Evolutionary conservation across 2,888 invertebrate genomes (phyloP), one percentile per base, ranked within the genome.

Genomic region (Diabrotica balteata): DNA sequence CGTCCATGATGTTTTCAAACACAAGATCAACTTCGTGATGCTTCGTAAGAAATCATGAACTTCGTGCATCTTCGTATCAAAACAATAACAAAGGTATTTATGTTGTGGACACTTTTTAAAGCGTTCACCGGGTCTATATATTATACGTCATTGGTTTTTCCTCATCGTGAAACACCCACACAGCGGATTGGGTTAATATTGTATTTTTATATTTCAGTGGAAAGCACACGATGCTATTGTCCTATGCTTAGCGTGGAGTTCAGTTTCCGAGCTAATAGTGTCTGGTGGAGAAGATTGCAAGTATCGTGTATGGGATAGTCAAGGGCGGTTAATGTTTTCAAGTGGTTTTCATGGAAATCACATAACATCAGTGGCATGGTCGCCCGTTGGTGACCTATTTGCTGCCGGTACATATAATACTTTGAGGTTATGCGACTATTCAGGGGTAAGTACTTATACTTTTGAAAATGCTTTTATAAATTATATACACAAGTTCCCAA

Each of bases 211-310:
- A 32, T 2, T 32, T 32, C 82, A 96, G 93, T 98, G 98, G 97
- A 93, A 93, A 81, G 99, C 96, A 6, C 99, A 99, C 79, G 98
- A 98, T 76, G 96, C 95, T 1, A 85, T 98, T 2, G 92, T 99
- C 67, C 86, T 98, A 67, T 93, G 95, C 74, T 88, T 96, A 0
- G 93, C 96, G 75, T 99, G 99, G 99, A 98, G 98, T 83, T 91
- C 94, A 0, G 93, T 93, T 73, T 95, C 96, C 75, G 93, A 95
- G 73, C 86, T 97, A 7, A 90, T 99, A 43, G 91, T 96, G 10
- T 97, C 98, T 5, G 98, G 98, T 0, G 96, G 96, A 59, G 98
- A 99, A 86, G 99, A 99, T 84, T 96, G 96, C 72, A 85, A 86
- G 58, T 86, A 86, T 65, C 83, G 90, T 88, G 91, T 98, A 22